Conservation (phyloP, 1,140 invertebrate genomes). For the Holotrichia oblita region DNA sequence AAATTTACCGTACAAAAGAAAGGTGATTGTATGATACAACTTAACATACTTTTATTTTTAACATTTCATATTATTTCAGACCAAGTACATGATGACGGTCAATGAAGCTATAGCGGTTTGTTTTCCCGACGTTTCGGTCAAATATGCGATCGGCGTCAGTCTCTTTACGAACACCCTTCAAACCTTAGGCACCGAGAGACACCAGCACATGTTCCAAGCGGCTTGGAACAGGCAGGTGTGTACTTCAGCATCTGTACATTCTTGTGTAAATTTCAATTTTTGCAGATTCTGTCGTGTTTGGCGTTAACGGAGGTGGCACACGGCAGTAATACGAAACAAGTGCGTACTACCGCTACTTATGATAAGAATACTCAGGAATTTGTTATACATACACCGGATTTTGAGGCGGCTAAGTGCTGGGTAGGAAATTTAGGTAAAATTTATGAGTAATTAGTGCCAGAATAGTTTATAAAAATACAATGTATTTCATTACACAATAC, state of each 20-base stretch:
- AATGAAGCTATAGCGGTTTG: conserved; percentile 75
- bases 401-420: conserved; percentile 97
- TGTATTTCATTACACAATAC: no score
- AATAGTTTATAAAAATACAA: background rate
- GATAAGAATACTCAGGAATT: conserved; percentile 82
- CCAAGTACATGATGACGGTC: conserved; percentile 73
- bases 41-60: background rate
- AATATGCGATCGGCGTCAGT: conserved; percentile 72
- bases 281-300: conserved; percentile 80
- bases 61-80: conserved; percentile 61
- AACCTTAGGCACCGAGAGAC: conserved; percentile 80
- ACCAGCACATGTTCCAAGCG: conserved; percentile 75
- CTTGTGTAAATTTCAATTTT: conserved; percentile 37
- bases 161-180: conserved; percentile 75
- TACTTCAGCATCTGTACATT: conserved; percentile 42
- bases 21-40: conserved; percentile 62
- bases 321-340: conserved; percentile 91
- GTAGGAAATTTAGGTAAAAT: conserved; percentile 83
- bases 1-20: conserved; percentile 69
- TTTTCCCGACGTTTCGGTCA: conserved; percentile 74
- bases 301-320: conserved; percentile 93
- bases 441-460: background rate
- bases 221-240: conserved; percentile 74
- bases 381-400: conserved; percentile 90
- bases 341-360: conserved; percentile 91